Base-by-base conservation (phyloP, 2,113 vertebrate genomes). In the Calypte anna region DNA sequence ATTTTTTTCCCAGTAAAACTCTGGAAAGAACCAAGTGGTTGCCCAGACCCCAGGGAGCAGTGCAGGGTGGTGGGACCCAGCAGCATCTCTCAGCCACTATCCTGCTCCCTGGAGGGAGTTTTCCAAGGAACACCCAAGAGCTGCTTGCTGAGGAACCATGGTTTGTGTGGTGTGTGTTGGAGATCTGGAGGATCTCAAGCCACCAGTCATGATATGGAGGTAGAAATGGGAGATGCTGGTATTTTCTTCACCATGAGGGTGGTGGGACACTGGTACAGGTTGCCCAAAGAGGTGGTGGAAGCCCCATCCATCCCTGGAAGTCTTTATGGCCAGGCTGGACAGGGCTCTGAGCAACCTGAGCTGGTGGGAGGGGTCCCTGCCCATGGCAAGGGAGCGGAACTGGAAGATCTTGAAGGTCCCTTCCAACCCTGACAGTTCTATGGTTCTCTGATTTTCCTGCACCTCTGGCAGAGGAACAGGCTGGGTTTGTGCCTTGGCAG, bases 91-190 rank as follows among this genome's bases (percentile, higher is more conserved):
- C 12, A 27, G 21, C 51, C 7, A 7, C 33, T 4, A 17, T 7
- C 12, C 0, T 7, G 13, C 23, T 58, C n/a, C 43, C 16, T 51
- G 18, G 0, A 1, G n/a, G 36, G 14, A 20, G 38, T 12, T 69
- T 46, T 59, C 6, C 28, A 66, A 77, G 40, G n/a, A 40, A 40
- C 40, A 40, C 40, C 40, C 21, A 33, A 54, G 64, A 72, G 7
- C 27, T 38, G 36, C 36, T 38, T 38, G 36, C 36, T 10, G 21
- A 8, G 30, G 8, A 6, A 59, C 22, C 14, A 6, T 10, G 38
- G 75, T 43, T 70, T 28, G 25, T 17, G 33, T 17, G 43, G 27
- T 25, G 63, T 19, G 36, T 36, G 58, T 5, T n/a, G 33, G n/a
- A 70, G 57, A 48, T 24, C 1, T 1, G 20, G 36, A 27, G 30